Percentiles rank a stretch among this genome's conserved stretches.
phyloP scores from a whole-genome alignment of 1,140 invertebrate genomes.

The Carposina sasakii region DNA sequence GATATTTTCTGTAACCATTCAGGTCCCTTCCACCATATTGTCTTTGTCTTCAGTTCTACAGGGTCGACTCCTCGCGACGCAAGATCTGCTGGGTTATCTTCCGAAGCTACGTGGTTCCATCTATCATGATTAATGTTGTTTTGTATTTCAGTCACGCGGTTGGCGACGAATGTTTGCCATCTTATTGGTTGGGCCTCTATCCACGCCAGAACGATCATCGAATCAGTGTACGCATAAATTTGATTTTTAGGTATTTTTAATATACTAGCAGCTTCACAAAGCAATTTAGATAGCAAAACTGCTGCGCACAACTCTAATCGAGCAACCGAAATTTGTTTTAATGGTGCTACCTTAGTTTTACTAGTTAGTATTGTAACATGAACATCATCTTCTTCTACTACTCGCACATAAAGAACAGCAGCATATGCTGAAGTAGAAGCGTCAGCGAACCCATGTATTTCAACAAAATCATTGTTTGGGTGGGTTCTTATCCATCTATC shows the following conservation, averaged over 20 bases:
- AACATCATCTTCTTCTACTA: constrained; percentile 11
- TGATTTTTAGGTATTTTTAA: constrained; percentile 25
- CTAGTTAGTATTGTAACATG: constrained; percentile 7
- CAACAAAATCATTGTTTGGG: background rate
- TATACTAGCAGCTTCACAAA: constrained; percentile 12
- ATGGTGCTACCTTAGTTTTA: constrained; percentile 35
- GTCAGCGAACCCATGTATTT: constrained; percentile 13
- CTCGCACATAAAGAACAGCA: background rate
- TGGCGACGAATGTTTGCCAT: constrained; percentile 46
- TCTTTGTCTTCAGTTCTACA: constrained; percentile 17
- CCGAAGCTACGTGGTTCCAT: constrained; percentile 52
- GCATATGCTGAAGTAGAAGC: constrained; percentile 14
- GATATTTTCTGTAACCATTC: constrained; percentile 27
- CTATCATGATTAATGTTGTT: constrained; percentile 10
- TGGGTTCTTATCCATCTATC: background rate
- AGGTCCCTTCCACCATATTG: constrained; percentile 48
- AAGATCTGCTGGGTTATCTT: constrained; percentile 58
- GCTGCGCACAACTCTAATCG: constrained; percentile 42
- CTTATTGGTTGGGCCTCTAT: constrained; percentile 25
- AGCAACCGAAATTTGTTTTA: constrained; percentile 35
- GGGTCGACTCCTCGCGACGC: constrained; percentile 45
- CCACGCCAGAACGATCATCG: constrained; percentile 48
- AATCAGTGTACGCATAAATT: constrained; percentile 47
- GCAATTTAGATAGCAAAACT: constrained; percentile 15
- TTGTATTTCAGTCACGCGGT: constrained; percentile 46